phyloP scores from a whole-genome alignment of 2,888 invertebrate species.

The Nomada ruficornis region DNA sequence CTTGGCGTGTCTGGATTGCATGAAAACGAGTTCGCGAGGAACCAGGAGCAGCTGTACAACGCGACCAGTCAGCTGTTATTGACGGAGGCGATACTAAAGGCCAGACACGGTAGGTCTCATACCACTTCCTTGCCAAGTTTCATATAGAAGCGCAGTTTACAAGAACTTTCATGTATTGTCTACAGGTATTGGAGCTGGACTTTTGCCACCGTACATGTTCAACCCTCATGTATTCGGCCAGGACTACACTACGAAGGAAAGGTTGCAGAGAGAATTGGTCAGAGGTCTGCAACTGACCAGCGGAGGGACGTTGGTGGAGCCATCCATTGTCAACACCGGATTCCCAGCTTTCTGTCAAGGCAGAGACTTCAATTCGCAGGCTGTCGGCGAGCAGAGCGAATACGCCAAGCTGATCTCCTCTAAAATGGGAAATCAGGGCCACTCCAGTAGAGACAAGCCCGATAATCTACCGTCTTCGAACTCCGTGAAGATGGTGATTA shows the following conservation, averaged over 20 bases:
- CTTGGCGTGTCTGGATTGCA: too few species aligned
- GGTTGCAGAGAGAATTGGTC: constrained; percentile 88
- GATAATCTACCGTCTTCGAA: constrained; percentile 84
- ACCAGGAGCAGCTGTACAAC: constrained; percentile 77
- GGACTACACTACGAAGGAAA: constrained; percentile 87
- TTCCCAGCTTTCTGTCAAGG: constrained; percentile 67
- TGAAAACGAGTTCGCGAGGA: constrained; percentile 69
- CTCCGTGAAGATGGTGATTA: constrained; percentile 94
- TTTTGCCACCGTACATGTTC: constrained; percentile 88
- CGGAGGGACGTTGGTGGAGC: constrained; percentile 87
- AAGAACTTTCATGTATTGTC: constrained; percentile 81
- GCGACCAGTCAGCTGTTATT: constrained; percentile 86
- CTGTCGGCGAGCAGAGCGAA: constrained; percentile 65
- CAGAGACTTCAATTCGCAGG: constrained; percentile 59
- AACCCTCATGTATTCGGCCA: constrained; percentile 89
- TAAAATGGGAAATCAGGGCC: constrained; percentile 50
- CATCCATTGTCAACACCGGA: constrained; percentile 69
- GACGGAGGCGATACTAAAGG: constrained; percentile 88
- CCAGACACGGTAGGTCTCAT: constrained; percentile 78
- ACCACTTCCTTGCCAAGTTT: constrained; percentile 75
- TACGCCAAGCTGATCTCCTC: constrained; percentile 69
- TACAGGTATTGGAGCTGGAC: constrained; percentile 85
- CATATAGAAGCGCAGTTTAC: constrained; percentile 80
- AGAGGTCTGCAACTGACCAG: constrained; percentile 89
- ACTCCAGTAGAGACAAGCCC: constrained; percentile 70